phyloP scores from a whole-genome alignment of 2,888 invertebrate genomes.

The Teinopalpus imperialis region DNA sequence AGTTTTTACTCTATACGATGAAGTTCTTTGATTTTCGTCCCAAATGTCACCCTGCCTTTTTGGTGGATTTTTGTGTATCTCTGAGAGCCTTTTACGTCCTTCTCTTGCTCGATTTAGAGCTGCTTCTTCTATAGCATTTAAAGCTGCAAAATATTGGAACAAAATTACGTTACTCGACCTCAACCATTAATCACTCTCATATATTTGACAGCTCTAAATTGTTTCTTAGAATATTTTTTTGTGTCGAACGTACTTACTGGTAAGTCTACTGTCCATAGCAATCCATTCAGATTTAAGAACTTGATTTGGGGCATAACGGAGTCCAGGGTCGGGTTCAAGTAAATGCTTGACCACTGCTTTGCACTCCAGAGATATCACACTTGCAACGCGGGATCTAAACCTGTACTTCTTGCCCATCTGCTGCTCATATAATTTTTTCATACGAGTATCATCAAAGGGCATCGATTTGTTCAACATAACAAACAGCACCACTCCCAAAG shows the following conservation, averaged over 20 bases:
- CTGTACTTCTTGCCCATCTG: conserved; percentile 84
- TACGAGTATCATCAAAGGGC: conserved; percentile 91
- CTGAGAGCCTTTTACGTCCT: conserved; percentile 60
- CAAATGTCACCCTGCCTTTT: conserved; percentile 65
- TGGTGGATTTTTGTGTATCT: conserved; percentile 44
- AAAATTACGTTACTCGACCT: no score
- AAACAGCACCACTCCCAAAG: conserved; percentile 89
- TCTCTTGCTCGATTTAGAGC: conserved; percentile 83
- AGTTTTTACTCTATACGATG: conserved; percentile 47
- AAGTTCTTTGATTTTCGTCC: conserved; percentile 47
- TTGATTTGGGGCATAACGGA: conserved; percentile 81
- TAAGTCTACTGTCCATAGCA: conserved; percentile 85
- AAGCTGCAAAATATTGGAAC: conserved; percentile 47
- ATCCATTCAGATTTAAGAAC: conserved; percentile 84
- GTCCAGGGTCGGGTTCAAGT: conserved; percentile 85
- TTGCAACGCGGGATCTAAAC: conserved; percentile 83
- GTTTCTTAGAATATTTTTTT: no score
- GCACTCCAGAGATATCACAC: conserved; percentile 79
- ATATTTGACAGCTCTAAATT: no score
- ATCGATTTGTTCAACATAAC: conserved; percentile 92
- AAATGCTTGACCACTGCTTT: conserved; percentile 84
- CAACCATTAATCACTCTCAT: no score
- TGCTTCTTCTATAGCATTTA: conserved; percentile 82
- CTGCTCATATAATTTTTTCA: conserved; percentile 86
- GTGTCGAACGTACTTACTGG: no score